These are phyloP conservation scores for Manis pentadactyla DNA, from an alignment of 2,797 vertebrate genomes.

Conservation along the genomic window DNA sequence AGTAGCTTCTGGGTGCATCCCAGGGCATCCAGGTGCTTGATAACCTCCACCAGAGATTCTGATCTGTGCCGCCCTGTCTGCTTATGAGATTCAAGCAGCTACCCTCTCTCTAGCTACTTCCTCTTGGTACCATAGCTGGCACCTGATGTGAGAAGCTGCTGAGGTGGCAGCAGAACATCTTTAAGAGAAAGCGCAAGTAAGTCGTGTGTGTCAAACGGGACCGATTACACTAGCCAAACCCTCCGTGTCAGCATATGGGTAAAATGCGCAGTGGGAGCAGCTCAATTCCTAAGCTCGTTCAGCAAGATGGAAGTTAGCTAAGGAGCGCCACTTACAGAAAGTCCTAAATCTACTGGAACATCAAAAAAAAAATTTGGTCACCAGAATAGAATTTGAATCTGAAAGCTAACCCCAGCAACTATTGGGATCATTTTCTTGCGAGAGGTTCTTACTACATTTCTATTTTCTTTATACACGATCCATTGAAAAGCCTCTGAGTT, in stretches of 20 bases:
- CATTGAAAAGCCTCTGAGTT: constrained; percentile 5
- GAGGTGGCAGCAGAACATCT: not conserved
- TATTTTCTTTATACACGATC: not conserved
- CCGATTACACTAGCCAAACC: not conserved
- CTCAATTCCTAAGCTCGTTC: not conserved
- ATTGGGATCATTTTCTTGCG: not conserved
- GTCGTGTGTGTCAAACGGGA: not conserved
- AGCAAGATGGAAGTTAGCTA: not conserved
- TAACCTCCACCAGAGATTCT: not conserved
- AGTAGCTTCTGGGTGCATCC: not conserved
- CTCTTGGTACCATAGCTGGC: not conserved
- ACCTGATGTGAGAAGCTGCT: constrained; percentile 1
- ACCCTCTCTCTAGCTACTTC: not conserved
- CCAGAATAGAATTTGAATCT: constrained; percentile 3
- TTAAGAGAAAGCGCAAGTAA: not conserved
- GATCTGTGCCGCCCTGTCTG: not conserved
- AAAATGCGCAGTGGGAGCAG: accelerated
- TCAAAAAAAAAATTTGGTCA: not conserved
- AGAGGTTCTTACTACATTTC: constrained; percentile 50
- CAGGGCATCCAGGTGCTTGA: not conserved
- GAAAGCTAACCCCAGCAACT: not conserved
- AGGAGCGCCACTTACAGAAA: not conserved
- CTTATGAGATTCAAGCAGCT: not conserved
- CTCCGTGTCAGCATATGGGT: not conserved
- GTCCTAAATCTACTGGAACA: not conserved